Conservation (phyloP, 1,140 invertebrate species). For the Penaeus japonicus region DNA sequence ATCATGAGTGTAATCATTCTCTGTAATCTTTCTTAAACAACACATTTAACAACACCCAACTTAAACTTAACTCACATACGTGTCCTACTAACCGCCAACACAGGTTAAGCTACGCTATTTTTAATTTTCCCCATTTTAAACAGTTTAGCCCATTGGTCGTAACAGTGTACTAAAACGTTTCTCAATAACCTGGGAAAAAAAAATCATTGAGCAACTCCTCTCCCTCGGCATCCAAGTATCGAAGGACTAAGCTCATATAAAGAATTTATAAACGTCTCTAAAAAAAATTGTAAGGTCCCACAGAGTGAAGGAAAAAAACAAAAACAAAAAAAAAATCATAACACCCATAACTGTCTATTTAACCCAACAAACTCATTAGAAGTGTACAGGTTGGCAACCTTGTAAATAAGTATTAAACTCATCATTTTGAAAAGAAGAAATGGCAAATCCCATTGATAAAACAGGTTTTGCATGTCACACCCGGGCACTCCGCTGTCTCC, state of each 20-base stretch:
- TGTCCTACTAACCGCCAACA: slow-evolving; percentile 37
- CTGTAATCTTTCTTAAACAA: slow-evolving; percentile 45
- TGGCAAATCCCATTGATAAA: slow-evolving; percentile 34
- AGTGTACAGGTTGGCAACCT: slow-evolving; percentile 50
- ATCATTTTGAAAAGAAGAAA: not conserved
- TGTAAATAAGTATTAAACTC: slow-evolving; percentile 50
- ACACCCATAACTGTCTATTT: slow-evolving; percentile 19
- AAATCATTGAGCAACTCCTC: slow-evolving; percentile 24
- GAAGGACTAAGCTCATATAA: slow-evolving; percentile 55
- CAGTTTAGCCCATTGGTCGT: slow-evolving; percentile 43
- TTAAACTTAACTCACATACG: slow-evolving; percentile 49
- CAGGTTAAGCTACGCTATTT: slow-evolving; percentile 50
- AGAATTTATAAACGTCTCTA: slow-evolving; percentile 50
- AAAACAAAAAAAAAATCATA: not conserved
- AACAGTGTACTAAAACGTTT: slow-evolving; percentile 42
- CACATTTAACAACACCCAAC: slow-evolving; percentile 49
- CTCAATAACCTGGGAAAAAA: slow-evolving; percentile 41
- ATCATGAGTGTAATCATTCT: slow-evolving; percentile 48
- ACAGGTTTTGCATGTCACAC: slow-evolving; percentile 44
- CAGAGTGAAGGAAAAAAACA: slow-evolving; percentile 42
- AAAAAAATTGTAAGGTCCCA: slow-evolving; percentile 46
- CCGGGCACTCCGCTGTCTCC: not conserved
- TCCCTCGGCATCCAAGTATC: slow-evolving; percentile 56
- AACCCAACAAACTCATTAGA: slow-evolving; percentile 34
- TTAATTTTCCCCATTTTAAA: slow-evolving; percentile 56